phyloP scores from a whole-genome alignment of 2,888 invertebrate genomes.

The Pollenia angustigena region DNA sequence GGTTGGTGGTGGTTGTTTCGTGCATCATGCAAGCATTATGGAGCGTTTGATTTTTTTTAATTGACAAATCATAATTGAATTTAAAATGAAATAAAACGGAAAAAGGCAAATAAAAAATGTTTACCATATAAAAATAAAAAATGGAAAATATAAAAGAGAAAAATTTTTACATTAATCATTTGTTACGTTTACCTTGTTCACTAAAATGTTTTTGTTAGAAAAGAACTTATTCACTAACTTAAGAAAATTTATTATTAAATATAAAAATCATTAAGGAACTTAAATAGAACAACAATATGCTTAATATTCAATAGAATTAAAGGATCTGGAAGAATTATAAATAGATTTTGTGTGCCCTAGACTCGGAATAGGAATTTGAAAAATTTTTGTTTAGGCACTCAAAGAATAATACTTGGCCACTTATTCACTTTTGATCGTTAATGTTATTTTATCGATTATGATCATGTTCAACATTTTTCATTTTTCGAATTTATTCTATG shows the following conservation, averaged over 20 bases:
- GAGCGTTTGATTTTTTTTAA: conserved; percentile 59
- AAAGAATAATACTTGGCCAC: no score
- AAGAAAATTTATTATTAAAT: conserved; percentile 9
- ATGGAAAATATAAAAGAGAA: conserved; percentile 75
- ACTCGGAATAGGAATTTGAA: no score
- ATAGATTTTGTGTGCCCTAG: no score
- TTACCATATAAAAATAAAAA: conserved; percentile 63
- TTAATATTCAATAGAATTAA: neutral
- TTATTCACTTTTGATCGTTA: no score
- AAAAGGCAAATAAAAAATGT: conserved; percentile 54
- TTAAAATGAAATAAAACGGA: neutral
- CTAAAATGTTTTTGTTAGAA: conserved; percentile 35
- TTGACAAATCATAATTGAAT: conserved; percentile 54
- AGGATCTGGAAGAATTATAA: conserved; percentile 6
- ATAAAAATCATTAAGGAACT: neutral
- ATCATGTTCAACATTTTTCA: no score
- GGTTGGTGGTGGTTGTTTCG: conserved; percentile 61
- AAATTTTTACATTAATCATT: conserved; percentile 72
- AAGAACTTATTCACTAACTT: conserved; percentile 66
- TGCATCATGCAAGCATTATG: conserved; percentile 73
- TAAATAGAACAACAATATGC: neutral
- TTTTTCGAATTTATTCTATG: no score
- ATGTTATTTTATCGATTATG: no score
- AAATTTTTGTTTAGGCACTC: no score
- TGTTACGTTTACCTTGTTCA: conserved; percentile 62